A percentile compares a stretch with the other conserved stretches of the same genome.
These are phyloP conservation scores for Aeoliscus strigatus DNA, from an alignment of 2,797 vertebrate genomes.

Conservation along the genomic window DNA sequence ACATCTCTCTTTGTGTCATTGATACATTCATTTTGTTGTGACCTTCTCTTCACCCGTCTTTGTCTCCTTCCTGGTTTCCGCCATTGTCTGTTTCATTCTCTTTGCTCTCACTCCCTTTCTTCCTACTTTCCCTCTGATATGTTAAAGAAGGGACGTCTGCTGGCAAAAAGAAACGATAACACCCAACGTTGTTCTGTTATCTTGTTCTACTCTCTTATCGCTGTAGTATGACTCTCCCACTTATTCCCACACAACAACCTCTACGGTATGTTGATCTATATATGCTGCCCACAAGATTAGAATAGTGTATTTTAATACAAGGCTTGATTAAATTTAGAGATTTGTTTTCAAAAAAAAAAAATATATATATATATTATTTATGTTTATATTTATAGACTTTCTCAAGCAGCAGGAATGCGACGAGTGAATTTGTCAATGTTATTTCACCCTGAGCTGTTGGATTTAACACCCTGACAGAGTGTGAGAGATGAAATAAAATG, in stretches of 20 bases:
- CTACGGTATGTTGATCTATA: conserved; percentile 21
- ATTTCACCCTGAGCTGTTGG: conserved; percentile 8
- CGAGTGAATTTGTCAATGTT: conserved; percentile 31
- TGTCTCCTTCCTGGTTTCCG: conserved; percentile 2
- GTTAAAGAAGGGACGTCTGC: neutral
- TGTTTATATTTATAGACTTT: conserved; percentile 39
- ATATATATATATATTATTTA: too few species aligned
- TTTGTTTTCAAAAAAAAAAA: conserved; percentile 18
- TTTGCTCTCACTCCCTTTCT: neutral
- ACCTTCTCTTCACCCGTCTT: too few species aligned
- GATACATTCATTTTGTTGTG: too few species aligned
- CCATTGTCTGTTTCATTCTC: neutral
- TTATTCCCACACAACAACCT: conserved; percentile 50
- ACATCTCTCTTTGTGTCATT: too few species aligned
- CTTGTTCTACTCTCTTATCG: conserved; percentile 64
- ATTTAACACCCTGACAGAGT: conserved; percentile 22
- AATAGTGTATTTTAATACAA: conserved; percentile 47
- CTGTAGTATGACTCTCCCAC: conserved; percentile 63
- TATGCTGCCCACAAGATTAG: conserved; percentile 20
- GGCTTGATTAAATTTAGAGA: conserved; percentile 36
- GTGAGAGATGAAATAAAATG: too few species aligned
- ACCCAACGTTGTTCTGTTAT: conserved; percentile 50
- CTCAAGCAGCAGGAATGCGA: conserved; percentile 12
- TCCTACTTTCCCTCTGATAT: neutral
- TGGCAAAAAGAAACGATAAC: conserved; percentile 54